phyloP scores from a whole-genome alignment of 2,113 vertebrate genomes.

The Pachycephala philippinensis region DNA sequence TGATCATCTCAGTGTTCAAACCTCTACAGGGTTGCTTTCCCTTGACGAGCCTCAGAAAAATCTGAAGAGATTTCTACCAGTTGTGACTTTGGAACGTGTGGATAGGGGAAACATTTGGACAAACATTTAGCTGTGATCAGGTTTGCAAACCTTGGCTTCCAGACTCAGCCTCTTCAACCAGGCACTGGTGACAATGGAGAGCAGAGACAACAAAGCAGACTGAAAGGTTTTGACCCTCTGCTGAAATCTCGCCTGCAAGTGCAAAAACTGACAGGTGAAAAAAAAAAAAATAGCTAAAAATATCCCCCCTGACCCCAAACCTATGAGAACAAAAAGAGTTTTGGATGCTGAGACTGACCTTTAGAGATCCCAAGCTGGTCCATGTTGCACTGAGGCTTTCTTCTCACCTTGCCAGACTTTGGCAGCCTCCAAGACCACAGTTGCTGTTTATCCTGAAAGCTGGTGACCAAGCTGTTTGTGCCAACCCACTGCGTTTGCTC shows the following conservation, averaged over 20 bases:
- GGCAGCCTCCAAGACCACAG: not conserved
- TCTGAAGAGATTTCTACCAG: not conserved
- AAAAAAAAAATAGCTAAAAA: not conserved
- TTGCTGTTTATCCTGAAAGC: not conserved
- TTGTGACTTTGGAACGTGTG: not conserved
- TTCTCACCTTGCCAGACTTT: not conserved
- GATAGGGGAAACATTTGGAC: not conserved
- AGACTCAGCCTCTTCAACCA: not conserved
- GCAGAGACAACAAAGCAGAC: not conserved
- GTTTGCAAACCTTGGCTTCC: not conserved
- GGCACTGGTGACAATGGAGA: not conserved
- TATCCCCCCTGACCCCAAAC: not conserved
- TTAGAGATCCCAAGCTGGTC: not conserved
- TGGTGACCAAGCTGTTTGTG: not conserved
- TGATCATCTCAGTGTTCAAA: not conserved
- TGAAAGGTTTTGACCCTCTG: not conserved
- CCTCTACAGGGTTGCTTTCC: not conserved
- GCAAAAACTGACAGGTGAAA: not conserved
- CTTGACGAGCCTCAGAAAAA: not conserved
- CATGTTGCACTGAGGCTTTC: not conserved
- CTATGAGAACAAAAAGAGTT: not conserved
- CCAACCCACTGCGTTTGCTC: not conserved
- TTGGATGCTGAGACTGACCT: not conserved
- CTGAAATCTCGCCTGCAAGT: not conserved
- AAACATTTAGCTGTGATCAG: not conserved